phyloP scores from a whole-genome alignment of 2,888 invertebrate species.

The Microctonus aethiopoides region DNA sequence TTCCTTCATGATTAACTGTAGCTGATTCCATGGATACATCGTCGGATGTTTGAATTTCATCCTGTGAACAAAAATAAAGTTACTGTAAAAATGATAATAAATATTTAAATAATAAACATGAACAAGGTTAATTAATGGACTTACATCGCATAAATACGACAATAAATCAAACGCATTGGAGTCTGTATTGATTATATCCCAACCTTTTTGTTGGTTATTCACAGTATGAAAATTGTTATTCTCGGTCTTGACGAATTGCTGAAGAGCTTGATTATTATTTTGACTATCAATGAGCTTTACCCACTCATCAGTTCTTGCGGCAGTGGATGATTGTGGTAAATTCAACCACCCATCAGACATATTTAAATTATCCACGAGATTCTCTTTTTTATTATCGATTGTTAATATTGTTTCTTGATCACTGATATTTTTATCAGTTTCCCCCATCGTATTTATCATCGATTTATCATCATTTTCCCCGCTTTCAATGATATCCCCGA shows the following conservation, averaged over 20 bases:
- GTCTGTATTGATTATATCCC: constrained; percentile 52
- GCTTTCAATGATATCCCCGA: constrained; percentile 42
- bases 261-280: constrained; percentile 27
- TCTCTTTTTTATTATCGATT: constrained; percentile 5
- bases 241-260: constrained; percentile 23
- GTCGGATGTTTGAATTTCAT: constrained; percentile 51
- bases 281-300: constrained; percentile 36
- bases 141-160: constrained; percentile 64
- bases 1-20: constrained; percentile 22
- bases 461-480: constrained; percentile 39
- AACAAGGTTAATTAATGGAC: constrained; percentile 29
- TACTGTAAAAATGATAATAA: not conserved
- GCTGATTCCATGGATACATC: constrained; percentile 50
- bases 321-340: constrained; percentile 38
- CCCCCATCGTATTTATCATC: constrained; percentile 32
- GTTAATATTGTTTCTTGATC: not conserved
- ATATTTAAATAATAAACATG: too few relatives aligned
- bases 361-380: constrained; percentile 37
- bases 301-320: constrained; percentile 43
- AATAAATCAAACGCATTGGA: constrained; percentile 61
- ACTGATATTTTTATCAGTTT: constrained; percentile 23
- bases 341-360: constrained; percentile 38
- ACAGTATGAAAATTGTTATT: constrained; percentile 33
- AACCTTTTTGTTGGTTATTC: constrained; percentile 43
- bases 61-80: constrained; percentile 48